Evolutionary conservation across 1,140 invertebrate species (phyloP).

Genomic region (Sminthurinus signatus): DNA sequence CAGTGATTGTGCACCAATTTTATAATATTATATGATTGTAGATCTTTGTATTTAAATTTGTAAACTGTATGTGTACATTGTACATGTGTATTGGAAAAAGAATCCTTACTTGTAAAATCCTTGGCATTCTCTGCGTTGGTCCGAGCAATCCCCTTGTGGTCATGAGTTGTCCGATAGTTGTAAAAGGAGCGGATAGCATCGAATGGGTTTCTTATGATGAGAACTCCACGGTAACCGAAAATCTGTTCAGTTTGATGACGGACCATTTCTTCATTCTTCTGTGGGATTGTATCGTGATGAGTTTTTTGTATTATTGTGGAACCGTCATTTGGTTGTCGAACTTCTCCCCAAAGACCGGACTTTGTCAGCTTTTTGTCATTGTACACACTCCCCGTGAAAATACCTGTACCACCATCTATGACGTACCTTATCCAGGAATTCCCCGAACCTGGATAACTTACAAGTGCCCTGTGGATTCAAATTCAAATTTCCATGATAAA

Average conservation of each 20-base stretch:
- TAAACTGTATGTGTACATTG: no score
- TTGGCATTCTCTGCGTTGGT: no score
- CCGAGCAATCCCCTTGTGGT: slow-evolving; percentile 22
- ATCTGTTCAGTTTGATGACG: slow-evolving; percentile 16
- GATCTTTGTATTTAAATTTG: no score
- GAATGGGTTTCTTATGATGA: slow-evolving; percentile 35
- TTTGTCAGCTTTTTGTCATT: slow-evolving; percentile 17
- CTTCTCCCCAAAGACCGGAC: slow-evolving; percentile 28
- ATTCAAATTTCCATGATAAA: neutral
- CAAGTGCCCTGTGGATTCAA: slow-evolving; percentile 37
- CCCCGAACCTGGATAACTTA: slow-evolving; percentile 38
- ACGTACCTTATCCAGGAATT: slow-evolving; percentile 33
- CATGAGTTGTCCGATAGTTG: slow-evolving; percentile 23
- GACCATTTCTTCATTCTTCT: slow-evolving; percentile 1
- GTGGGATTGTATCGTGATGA: slow-evolving; percentile 28
- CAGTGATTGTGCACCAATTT: no score
- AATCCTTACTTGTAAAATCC: slow-evolving; percentile 27
- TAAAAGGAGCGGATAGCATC: slow-evolving; percentile 33
- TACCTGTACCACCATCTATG: slow-evolving; percentile 24
- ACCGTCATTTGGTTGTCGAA: slow-evolving; percentile 27
- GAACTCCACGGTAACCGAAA: slow-evolving; percentile 34
- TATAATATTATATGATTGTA: no score
- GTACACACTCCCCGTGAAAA: slow-evolving; percentile 34
- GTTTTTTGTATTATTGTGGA: slow-evolving; percentile 38
- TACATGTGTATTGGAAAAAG: slow-evolving; percentile 5